phyloP scores from a whole-genome alignment of 2,888 invertebrate genomes.

The Tipula vernalis region DNA sequence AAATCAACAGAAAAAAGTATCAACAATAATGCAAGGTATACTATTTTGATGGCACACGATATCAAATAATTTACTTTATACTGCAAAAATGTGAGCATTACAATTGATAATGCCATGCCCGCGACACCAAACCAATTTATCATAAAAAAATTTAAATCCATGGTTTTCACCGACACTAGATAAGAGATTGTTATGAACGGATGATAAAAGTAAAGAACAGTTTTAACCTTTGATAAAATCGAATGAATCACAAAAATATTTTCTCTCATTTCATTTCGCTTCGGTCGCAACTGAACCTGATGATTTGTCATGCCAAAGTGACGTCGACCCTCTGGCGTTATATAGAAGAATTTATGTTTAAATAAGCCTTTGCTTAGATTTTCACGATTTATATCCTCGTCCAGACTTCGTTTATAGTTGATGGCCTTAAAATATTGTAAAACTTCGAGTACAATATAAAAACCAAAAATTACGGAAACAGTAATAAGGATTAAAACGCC shows the following conservation, averaged over 20 bases:
- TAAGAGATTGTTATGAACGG: background rate
- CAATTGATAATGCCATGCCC: background rate
- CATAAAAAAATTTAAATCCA: background rate
- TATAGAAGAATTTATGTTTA: background rate
- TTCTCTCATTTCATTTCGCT: background rate
- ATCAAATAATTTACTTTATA: background rate
- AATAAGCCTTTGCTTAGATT: background rate
- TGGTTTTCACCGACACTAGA: background rate
- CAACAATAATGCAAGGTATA: background rate
- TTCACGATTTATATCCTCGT: background rate
- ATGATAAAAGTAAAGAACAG: background rate
- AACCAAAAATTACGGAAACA: background rate
- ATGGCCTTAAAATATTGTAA: background rate
- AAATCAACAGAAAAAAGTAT: background rate
- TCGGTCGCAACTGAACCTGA: background rate
- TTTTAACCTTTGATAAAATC: background rate
- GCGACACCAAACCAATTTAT: background rate
- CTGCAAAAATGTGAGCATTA: background rate
- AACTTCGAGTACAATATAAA: background rate
- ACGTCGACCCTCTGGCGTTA: background rate
- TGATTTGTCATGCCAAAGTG: background rate
- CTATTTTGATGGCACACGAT: background rate
- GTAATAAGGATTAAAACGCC: background rate
- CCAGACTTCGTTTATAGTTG: background rate
- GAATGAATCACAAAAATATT: background rate